Percentiles rank a stretch among this genome's conserved stretches.
Conservation (phyloP, 2,888 invertebrate genomes). For the Agelastica alni region DNA sequence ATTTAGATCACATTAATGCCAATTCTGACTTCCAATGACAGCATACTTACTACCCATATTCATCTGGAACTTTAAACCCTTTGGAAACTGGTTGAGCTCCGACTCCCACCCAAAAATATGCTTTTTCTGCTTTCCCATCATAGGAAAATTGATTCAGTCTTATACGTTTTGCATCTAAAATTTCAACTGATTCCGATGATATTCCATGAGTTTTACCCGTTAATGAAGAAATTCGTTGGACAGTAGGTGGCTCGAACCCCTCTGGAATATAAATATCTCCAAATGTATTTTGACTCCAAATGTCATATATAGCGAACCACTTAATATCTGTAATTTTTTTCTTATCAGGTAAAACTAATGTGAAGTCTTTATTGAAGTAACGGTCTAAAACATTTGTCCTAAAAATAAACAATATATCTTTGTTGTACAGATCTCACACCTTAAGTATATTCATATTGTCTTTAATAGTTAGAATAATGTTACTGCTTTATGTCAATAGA, state of each 20-base stretch:
- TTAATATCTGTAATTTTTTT: conserved; percentile 86
- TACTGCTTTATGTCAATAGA: too few species aligned
- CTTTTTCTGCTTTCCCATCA: conserved; percentile 75
- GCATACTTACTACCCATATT: conserved; percentile 85
- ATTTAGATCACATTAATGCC: neutral
- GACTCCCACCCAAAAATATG: conserved; percentile 87
- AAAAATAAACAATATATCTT: conserved; percentile 46
- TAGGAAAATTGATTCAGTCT: conserved; percentile 76
- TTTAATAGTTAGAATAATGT: too few species aligned
- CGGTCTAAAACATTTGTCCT: conserved; percentile 84
- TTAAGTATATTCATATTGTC: too few species aligned
- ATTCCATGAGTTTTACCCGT: conserved; percentile 67
- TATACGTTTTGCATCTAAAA: conserved; percentile 81
- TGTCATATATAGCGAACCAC: conserved; percentile 89
- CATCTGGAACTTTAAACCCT: conserved; percentile 84
- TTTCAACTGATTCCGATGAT: conserved; percentile 74
- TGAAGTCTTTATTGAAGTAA: conserved; percentile 86
- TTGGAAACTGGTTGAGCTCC: conserved; percentile 85
- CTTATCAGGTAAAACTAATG: conserved; percentile 78
- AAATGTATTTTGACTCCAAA: conserved; percentile 83
- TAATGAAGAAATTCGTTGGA: conserved; percentile 65
- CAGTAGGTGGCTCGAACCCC: conserved; percentile 80
- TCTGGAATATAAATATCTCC: conserved; percentile 90
- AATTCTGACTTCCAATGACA: neutral
- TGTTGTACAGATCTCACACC: too few species aligned